Base-by-base conservation (phyloP, 2,113 vertebrate species). In the Ancistrus triradiatus region DNA sequence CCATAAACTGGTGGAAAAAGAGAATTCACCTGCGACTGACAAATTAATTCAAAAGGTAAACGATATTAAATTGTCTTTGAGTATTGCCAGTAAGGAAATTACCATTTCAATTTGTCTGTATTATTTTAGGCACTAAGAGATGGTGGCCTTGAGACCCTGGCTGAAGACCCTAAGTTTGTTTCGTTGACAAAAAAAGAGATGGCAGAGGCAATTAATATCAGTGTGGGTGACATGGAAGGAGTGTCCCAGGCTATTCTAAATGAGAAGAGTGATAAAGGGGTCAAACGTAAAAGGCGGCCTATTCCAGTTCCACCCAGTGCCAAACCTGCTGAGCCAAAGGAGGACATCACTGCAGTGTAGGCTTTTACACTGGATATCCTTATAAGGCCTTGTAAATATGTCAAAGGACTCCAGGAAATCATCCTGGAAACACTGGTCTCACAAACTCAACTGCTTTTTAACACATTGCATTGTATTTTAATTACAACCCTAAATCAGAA, bases 41-140 rank as follows among this genome's bases (percentile, higher is more conserved):
- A 81, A 81, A 68, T 88, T 95, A 11, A 83, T 95, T 50, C 88
- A 85, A 31, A 83, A 97, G 90, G 94, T 95, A 75, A 84, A 76
- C 11, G 21, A 21, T 10, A 48, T 25, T 5, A n/a, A 5, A n/a
- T n/a, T 42, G 38, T 42, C 13, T 42, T 2, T n/a, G 1, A 13
- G 14, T 5, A 3, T n/a, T n/a, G 11, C 6, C 14, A 14, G n/a
- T 17, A 19, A 49, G 11, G 10, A 22, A 43, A 31, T 4, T 4
- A 31, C 27, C 27, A 5, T 15, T 42, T 14, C 38, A 42, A n/a
- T n/a, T 42, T 6, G 14, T n/a, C 9, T 40, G 13, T 15, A 5
- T 42, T n/a, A 14, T 42, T 2, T 17, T 77, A 97, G 94, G 90
- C 89, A 77, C 81, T 93, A 47, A 77, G 84, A 42, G 78, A 78